Evolutionary conservation across 1,140 invertebrate species (phyloP), one percentile per base, ranked within the genome.

Genomic region (Hirudo medicinalis): DNA sequence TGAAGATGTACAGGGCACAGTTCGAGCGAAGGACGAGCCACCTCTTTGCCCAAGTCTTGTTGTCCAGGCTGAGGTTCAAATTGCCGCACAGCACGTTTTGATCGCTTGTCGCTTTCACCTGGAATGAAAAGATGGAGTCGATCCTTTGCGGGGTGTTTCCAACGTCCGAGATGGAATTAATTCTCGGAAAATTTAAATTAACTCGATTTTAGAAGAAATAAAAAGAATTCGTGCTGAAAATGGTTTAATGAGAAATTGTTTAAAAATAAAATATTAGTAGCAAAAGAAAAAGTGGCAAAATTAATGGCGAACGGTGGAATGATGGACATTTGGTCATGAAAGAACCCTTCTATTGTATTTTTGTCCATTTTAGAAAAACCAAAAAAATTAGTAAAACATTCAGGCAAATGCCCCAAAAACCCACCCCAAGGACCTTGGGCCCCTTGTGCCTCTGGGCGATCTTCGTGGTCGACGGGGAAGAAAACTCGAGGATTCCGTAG

Each of bases 1-100:
- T 70, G 54, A 54, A 70, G 49, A 53, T 36, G 54, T 70, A 70
- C 20, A 70, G 22, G 49, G 55, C 55, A 43, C 49, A 53, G 43
- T 70, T 70, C n/a, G 19, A 54, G 29, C 29, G 69, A 0, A 70
- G 22, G 0, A 54, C 54, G 22, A 54, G 32, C 69, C 69, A 70
- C 8, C 69, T 40, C 20, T 70, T 70, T 19, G 1, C 27, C 69
- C 69, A 70, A 27, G 19, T 32, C 43, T 55, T 55, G 13, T n/a
- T 70, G 69, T 70, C 69, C 1, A 32, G 20, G 17, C 69, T 70
- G 20, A 54, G 22, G 19, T 54, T 20, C 43, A 70, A n/a, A 25
- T 49, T 25, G 0, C 69, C 69, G n/a, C 49, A 54, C 20, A 70
- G 20, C 17, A 49, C 54, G 20, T 32, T 32, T 3, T 53, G 43